Base-by-base conservation (phyloP, 2,888 invertebrate species). In the Habroteleia sp. region DNA sequence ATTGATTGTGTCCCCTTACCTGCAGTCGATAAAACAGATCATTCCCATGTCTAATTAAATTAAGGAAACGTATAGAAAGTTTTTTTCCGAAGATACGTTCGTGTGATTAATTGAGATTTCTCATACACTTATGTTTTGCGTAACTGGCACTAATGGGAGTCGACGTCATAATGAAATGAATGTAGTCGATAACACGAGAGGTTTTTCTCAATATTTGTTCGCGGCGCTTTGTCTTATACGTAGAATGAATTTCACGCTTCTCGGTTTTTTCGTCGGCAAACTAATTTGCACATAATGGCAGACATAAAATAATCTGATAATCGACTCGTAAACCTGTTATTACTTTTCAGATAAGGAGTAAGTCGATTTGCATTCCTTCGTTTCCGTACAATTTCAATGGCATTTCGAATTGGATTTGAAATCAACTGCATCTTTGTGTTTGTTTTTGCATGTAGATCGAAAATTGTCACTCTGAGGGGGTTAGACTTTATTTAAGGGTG, bases 161-260 rank as follows among this genome's bases (percentile, higher is more conserved):
- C 54, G 20, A 52, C 62, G 54, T 72, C 62, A 46, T 72, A 56
- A 72, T 50, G 58, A 35, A 65, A 72, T 35, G 71, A 72, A 72
- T 29, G 52, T 39, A 27, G 17, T 27, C 41, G 35, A 44, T 65
- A 72, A 48, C 63, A 33, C 56, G 69, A 74, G 68, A 71, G 25
- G 65, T 60, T 76, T 73, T 74, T 71, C 68, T 66, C 66, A 46
- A 63, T 65, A 71, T 58, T 46, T 50, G 37, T 60, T 35, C 41
- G 52, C 29, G 23, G 16, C 48, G 72, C 52, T 73, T 73, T 66
- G 73, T 60, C 73, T 60, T 60, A 25, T 54, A 52, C 11, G 46
- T 42, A 31, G 74, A 74, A 74, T 74, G 66, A 74, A 74, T 74
- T 74, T 74, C 62, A 74, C 68, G 74, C 74, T 74, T 74, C 62